Base-by-base conservation (phyloP, 2,113 vertebrate genomes). In the Cisticola juncidis region DNA sequence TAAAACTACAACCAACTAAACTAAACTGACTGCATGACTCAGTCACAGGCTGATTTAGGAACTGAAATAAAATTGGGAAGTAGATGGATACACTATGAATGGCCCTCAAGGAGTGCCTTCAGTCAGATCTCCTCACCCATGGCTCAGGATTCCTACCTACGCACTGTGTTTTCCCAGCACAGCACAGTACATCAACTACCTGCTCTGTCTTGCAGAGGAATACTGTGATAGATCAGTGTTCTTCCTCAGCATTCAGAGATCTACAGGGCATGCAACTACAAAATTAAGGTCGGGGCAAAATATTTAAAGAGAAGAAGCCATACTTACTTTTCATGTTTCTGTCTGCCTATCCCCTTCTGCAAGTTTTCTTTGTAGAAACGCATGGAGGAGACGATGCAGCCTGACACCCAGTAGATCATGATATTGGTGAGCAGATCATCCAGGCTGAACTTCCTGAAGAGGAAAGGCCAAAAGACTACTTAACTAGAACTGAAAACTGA, bases 381-480 rank as follows among this genome's bases (percentile, higher is more conserved):
- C 97, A 98, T 97, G 7, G 98, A 98, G 45, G 98, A 85, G 42
- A 97, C 81, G 4, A 98, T 97, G 62, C 91, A 96, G 62, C 96
- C 97, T 0, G 98, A 97, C 9, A 98, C 94, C 98, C 98, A 98
- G 96, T 98, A 98, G 88, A 98, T 97, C 98, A 98, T 98, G 93
- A 98, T n/a, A 29, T 97, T 98, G 80, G 97, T 98, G 80, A 98
- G 97, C 84, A 98, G 97, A 4, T 98, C 98, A 7, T 98, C 97
- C 96, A 98, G 94, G 71, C 96, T 94, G 93, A 95, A 98, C 86
- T 98, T 98, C 94, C 98, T 98, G 94, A 35, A 64, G 6, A 82
- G 68, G 36, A 36, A 79, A 93, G 22, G 9, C 56, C 92, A 92
- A 90, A 51, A 87, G 15, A 79, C 35, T 53, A 35, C 14, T 50